Evolutionary conservation across 1,140 invertebrate genomes (phyloP).

Genomic region (Nilaparvata lugens): DNA sequence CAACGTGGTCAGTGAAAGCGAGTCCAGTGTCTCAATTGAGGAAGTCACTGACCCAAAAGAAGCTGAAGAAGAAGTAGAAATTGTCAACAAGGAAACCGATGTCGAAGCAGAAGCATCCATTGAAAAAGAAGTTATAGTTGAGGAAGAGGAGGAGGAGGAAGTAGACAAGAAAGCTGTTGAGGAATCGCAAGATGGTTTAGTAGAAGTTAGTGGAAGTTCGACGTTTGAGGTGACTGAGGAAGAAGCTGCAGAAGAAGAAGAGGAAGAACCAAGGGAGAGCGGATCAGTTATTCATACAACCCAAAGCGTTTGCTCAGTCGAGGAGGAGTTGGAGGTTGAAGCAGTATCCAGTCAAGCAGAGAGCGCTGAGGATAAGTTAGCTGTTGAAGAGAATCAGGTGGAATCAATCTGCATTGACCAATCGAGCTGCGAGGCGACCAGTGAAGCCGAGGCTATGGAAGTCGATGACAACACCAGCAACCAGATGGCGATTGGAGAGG

Average conservation of each 20-base stretch:
- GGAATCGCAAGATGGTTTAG: not conserved
- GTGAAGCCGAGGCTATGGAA: constrained; percentile 17
- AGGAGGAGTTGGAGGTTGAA: not conserved
- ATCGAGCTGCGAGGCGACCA: not conserved
- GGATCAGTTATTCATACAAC: constrained; percentile 21
- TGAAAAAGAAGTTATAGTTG: not conserved
- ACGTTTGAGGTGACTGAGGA: constrained; percentile 2
- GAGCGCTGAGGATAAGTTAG: no score
- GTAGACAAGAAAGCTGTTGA: not conserved
- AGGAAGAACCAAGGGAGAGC: constrained; percentile 12
- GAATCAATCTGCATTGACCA: constrained; percentile 13
- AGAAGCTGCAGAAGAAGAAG: not conserved
- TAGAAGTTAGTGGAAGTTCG: no score
- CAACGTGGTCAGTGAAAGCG: not conserved
- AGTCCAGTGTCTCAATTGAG: not conserved
- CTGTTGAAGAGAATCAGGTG: not conserved
- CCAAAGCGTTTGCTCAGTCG: constrained; percentile 2
- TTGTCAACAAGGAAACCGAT: not conserved
- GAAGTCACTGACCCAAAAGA: not conserved
- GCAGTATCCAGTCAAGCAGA: no score
- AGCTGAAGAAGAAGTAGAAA: no score
- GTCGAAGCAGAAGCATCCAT: not conserved
- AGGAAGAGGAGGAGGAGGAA: not conserved
- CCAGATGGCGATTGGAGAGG: constrained; percentile 10
- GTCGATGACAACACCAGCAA: constrained; percentile 14